Conservation (phyloP, 2,113 vertebrate species). For the Rana temporaria region DNA sequence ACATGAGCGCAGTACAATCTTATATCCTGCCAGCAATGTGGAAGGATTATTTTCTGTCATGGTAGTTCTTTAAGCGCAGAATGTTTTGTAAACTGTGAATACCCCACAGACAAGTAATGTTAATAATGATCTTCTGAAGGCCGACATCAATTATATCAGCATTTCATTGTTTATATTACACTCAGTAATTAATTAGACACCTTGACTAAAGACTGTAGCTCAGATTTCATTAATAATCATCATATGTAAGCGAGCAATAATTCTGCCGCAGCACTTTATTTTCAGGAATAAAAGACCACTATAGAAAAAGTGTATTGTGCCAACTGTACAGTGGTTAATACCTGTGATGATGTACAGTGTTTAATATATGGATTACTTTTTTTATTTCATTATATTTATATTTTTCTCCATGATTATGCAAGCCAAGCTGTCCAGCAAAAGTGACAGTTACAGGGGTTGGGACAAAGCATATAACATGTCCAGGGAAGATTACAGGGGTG, state of each 20-base stretch:
- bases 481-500: too few species aligned
- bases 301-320: too few species aligned
- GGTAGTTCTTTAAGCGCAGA: not conserved
- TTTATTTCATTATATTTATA: too few species aligned
- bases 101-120: slow-evolving; percentile 10
- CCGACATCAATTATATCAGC: slow-evolving; percentile 30
- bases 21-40: not conserved
- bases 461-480: too few species aligned
- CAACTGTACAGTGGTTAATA: too few species aligned
- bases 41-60: not conserved
- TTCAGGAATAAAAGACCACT: too few species aligned
- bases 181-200: slow-evolving; percentile 5
- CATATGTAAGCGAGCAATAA: not conserved
- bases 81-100: slow-evolving; percentile 12
- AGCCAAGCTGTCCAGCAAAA: too few species aligned
- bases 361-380: too few species aligned
- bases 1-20: not conserved
- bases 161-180: slow-evolving; percentile 29
- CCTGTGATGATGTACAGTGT: too few species aligned
- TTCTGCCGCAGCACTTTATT: too few species aligned
- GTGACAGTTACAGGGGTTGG: too few species aligned
- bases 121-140: not conserved
- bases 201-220: not conserved
- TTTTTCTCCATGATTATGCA: too few species aligned
- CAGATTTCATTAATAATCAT: slow-evolving; percentile 12